phyloP scores from a whole-genome alignment of 2,113 vertebrate species.

The Cinclus mexicanus region DNA sequence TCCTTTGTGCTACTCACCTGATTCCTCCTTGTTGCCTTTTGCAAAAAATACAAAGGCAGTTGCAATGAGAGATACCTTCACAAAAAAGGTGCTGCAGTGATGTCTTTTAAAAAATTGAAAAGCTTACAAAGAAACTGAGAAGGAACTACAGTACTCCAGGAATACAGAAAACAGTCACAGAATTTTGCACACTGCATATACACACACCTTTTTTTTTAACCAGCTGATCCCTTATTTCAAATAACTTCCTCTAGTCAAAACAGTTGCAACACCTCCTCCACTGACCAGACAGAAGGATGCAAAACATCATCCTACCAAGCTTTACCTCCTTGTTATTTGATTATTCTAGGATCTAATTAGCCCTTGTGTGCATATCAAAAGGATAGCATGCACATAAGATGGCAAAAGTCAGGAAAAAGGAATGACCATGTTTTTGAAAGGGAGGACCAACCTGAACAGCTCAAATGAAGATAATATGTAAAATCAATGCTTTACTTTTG shows the following conservation, averaged over 20 bases:
- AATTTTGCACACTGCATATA: background rate
- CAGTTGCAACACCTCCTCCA: background rate
- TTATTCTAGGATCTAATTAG: background rate
- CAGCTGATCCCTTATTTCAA: background rate
- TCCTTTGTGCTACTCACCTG: background rate
- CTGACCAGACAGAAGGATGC: background rate
- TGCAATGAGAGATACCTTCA: background rate
- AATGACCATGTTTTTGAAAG: background rate
- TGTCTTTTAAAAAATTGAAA: background rate
- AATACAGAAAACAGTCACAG: background rate
- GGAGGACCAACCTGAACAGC: background rate
- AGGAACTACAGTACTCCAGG: background rate
- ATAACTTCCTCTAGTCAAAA: background rate
- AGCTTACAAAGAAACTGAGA: background rate
- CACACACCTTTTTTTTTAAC: background rate
- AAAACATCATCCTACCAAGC: background rate
- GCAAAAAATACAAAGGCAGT: background rate
- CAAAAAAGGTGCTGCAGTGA: background rate
- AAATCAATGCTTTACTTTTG: background rate
- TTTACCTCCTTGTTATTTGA: background rate
- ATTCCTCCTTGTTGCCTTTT: background rate
- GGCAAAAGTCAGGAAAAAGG: background rate
- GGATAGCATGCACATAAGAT: background rate
- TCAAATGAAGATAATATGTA: background rate
- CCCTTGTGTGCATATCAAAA: background rate